Evolutionary conservation across 53 echinoderm and acorn worm species (phyloP).

Genomic region (Holothuria leucospilota): DNA sequence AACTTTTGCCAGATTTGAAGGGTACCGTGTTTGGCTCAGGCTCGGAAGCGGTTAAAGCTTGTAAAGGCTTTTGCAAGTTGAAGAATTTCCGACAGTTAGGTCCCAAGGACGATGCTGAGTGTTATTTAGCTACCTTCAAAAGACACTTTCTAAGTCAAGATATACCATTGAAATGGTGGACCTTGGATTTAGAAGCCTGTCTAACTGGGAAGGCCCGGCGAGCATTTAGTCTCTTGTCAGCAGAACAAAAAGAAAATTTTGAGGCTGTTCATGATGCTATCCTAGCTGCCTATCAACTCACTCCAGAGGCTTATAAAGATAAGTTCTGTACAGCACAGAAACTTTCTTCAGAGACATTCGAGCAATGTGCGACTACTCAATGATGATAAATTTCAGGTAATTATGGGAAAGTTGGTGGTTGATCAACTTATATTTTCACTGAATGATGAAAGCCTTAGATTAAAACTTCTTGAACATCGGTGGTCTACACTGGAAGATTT

Average conservation of each 20-base stretch:
- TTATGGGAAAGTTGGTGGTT: slow-evolving; percentile 17
- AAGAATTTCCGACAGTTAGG: not conserved
- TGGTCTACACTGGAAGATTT: not conserved
- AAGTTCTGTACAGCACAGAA: slow-evolving; percentile 18
- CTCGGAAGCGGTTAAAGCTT: not conserved
- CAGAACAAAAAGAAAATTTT: slow-evolving; percentile 13
- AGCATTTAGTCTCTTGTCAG: too few relatives aligned
- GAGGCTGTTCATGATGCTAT: slow-evolving; percentile 2
- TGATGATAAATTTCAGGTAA: not conserved
- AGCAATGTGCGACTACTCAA: slow-evolving; percentile 15
- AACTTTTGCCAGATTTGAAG: too few relatives aligned
- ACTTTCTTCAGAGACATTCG: slow-evolving; percentile 18
- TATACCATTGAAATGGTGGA: not conserved
- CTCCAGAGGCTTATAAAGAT: too few relatives aligned
- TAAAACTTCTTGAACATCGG: slow-evolving; percentile 15
- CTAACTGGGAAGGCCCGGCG: slow-evolving; percentile 15
- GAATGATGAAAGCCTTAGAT: not conserved
- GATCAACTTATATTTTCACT: too few relatives aligned
- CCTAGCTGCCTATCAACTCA: slow-evolving; percentile 7
- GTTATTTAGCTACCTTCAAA: too few relatives aligned
- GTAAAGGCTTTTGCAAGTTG: not conserved
- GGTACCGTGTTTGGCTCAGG: not conserved
- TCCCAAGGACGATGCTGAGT: not conserved
- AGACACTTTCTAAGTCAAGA: not conserved
- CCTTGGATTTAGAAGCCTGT: not conserved